phyloP scores from a whole-genome alignment of 1,140 invertebrate species.

The Orchesella cincta region DNA sequence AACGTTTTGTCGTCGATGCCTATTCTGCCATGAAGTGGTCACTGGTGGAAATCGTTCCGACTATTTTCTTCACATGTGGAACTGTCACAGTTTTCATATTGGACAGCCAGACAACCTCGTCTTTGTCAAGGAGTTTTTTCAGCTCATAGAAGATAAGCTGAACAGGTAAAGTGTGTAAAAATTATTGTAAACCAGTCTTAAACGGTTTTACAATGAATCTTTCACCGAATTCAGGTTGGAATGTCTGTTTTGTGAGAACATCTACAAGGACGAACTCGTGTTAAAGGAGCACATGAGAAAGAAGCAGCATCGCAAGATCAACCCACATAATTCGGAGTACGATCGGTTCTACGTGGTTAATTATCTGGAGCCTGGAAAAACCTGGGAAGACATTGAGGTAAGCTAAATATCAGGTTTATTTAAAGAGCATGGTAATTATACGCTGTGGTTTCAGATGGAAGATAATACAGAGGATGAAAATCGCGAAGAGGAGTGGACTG shows the following conservation, averaged over 20 bases:
- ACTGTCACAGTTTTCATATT: constrained; percentile 82
- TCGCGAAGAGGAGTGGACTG: constrained; percentile 69
- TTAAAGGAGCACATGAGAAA: constrained; percentile 94
- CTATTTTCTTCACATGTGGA: constrained; percentile 77
- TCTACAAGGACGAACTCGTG: constrained; percentile 77
- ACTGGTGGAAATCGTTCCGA: constrained; percentile 64
- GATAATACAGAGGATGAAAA: constrained; percentile 46
- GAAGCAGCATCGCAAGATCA: constrained; percentile 86
- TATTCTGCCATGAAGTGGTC: constrained; percentile 73
- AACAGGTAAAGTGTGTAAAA: constrained; percentile 54
- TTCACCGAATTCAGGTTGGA: constrained; percentile 61
- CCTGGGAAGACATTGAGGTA: constrained; percentile 55
- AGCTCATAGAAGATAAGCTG: constrained; percentile 63
- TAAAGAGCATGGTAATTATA: constrained; percentile 24
- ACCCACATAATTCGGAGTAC: constrained; percentile 78
- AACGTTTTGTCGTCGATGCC: constrained; percentile 72
- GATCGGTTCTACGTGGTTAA: constrained; percentile 88
- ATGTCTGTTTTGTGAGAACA: constrained; percentile 87
- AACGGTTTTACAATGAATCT: no score
- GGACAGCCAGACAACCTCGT: constrained; percentile 88
- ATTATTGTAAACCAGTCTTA: not conserved
- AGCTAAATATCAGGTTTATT: no score
- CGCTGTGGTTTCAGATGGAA: constrained; percentile 40
- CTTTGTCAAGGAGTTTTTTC: constrained; percentile 77
- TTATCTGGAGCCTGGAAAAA: constrained; percentile 67